Evolutionary conservation across 2,113 vertebrate genomes (phyloP).

Genomic region (Monopterus albus): DNA sequence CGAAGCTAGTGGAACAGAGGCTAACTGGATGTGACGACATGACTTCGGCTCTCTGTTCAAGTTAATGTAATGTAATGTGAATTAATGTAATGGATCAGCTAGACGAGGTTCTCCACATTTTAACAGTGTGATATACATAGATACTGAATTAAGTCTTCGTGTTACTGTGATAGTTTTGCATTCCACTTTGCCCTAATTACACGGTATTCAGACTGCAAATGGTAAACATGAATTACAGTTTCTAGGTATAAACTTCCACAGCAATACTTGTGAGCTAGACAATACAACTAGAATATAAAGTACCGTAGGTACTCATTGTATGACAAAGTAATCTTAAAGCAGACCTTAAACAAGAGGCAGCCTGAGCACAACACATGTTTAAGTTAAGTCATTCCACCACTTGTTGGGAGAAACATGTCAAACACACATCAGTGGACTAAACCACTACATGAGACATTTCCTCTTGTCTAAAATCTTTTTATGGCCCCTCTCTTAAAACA

Average conservation of each 20-base stretch:
- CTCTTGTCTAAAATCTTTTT: conserved; percentile 52
- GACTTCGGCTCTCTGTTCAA: no score
- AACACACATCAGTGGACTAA: conserved; percentile 43
- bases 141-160: neutral
- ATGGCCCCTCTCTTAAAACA: conserved; percentile 53
- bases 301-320: neutral
- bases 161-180: neutral
- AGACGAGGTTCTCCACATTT: neutral
- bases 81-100: no score
- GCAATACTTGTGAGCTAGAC: neutral
- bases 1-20: no score
- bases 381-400: neutral
- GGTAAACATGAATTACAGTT: neutral
- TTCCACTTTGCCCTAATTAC: neutral
- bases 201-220: neutral
- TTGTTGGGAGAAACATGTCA: conserved; percentile 24
- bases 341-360: neutral
- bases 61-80: no score
- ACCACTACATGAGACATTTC: conserved; percentile 43
- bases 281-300: neutral
- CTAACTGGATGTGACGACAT: no score
- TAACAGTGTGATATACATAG: no score
- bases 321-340: neutral
- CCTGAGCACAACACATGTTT: neutral
- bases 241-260: neutral